Evolutionary conservation across 2,888 invertebrate species (phyloP).

Genomic region (Strigamia crassipes): DNA sequence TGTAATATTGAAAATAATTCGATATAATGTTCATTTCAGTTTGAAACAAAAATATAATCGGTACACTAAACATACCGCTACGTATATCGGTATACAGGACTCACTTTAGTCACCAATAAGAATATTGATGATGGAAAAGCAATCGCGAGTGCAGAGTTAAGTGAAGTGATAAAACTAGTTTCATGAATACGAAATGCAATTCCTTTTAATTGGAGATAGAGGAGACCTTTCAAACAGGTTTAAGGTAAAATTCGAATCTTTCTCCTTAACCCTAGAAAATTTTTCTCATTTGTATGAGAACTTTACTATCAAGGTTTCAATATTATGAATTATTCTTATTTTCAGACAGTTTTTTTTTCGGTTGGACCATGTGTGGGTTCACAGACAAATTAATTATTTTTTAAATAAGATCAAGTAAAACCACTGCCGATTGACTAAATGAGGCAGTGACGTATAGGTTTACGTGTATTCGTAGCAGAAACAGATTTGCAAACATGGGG

Average conservation of each 20-base stretch:
- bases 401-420: constrained; percentile 23
- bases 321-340: background rate
- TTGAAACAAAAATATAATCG: too few species aligned
- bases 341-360: background rate
- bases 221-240: constrained; percentile 26
- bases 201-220: constrained; percentile 16
- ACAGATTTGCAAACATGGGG: background rate
- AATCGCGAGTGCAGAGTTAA: background rate
- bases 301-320: background rate
- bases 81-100: background rate
- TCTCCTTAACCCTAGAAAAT: background rate
- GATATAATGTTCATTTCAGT: too few species aligned
- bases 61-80: too few species aligned
- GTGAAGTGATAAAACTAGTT: constrained; percentile 17
- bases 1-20: too few species aligned
- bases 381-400: background rate
- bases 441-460: background rate
- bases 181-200: constrained; percentile 31
- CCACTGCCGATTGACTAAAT: background rate
- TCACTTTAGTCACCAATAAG: background rate
- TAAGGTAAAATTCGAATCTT: background rate
- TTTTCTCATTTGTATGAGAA: background rate
- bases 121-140: background rate
- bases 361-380: background rate
- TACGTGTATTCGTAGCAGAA: background rate